Evolutionary conservation across 2,888 invertebrate genomes (phyloP).

Genomic region (Carpatolechia fugitivella): DNA sequence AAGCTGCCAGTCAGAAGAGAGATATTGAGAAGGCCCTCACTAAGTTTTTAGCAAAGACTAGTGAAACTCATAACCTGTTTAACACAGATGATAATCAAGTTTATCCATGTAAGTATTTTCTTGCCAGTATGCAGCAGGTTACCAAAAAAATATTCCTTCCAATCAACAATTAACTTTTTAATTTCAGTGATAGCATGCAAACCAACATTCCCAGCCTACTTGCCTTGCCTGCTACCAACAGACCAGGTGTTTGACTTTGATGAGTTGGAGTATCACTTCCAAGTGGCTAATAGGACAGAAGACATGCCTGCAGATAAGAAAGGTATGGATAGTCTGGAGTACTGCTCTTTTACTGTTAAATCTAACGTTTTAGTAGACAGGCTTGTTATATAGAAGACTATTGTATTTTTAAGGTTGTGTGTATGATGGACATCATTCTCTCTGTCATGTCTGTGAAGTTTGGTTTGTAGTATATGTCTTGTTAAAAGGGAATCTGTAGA

Average conservation of each 20-base stretch:
- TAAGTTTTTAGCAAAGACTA: conserved; percentile 95
- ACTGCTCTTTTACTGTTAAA: too few relatives aligned
- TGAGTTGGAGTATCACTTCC: conserved; percentile 86
- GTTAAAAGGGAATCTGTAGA: too few relatives aligned
- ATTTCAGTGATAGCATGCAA: conserved; percentile 92
- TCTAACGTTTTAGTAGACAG: too few relatives aligned
- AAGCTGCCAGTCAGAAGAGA: conserved; percentile 94
- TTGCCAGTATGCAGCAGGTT: too few relatives aligned
- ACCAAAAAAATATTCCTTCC: too few relatives aligned
- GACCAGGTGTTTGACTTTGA: conserved; percentile 97
- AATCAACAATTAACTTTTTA: background rate
- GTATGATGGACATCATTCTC: too few relatives aligned
- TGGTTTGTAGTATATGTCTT: too few relatives aligned
- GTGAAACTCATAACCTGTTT: conserved; percentile 93
- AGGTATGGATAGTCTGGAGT: conserved; percentile 37
- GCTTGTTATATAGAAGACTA: too few relatives aligned
- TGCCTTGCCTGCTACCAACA: conserved; percentile 91
- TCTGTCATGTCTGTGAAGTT: too few relatives aligned
- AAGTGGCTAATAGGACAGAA: conserved; percentile 82
- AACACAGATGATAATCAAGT: conserved; percentile 92
- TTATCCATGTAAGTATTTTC: conserved; percentile 88
- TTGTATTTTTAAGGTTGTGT: too few relatives aligned
- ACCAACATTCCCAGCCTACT: conserved; percentile 89
- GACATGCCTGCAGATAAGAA: conserved; percentile 79
- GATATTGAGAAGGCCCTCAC: conserved; percentile 96